Base-by-base conservation (phyloP, 2,888 invertebrate species). In the Brachypalpus laphriformis region DNA sequence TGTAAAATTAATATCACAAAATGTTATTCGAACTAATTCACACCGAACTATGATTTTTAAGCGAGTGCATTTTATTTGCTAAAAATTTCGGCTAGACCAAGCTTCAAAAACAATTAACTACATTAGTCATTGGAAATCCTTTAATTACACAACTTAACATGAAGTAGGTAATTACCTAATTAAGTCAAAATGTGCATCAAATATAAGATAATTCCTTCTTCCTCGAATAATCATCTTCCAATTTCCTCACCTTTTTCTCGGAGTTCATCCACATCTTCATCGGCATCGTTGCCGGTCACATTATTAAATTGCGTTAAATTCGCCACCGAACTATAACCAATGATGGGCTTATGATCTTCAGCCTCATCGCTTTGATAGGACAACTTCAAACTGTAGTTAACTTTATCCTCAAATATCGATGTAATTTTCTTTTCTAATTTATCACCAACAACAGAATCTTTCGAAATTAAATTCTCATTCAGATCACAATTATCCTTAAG, bases 401-500 rank as follows among this genome's bases (percentile, higher is more conserved):
- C 91, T 86, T 91, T 91, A 86, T 91, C 91, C 87, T 91, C 91
- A 65, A 91, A 91, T 34, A 91, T 89, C 25, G 91, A 90, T 2
- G 90, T 88, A 34, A 91, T 91, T 82, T 91, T 89, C 54, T 88
- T 89, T 63, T 90, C 91, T 63, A 91, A 87, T 42, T 90, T 89
- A 61, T 88, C 89, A 31, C 74, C 86, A 2, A 88, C 61, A 61
- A 81, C 70, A 3, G 87, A 76, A 40, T 88, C 88, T 28, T 88
- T 86, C 0, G 87, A 31, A 34, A 91, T 77, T n/a, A 91, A 85
- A 75, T 90, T 89, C 1, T 90, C 90, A 56, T 89, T 88, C 74
- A 90, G 51, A 80, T 90, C 89, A 80, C 91, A 91, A 80, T 90
- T 89, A 76, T 91, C 91, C 88, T 91, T 91, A 7, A 91, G 88